Percentiles rank a stretch among this genome's conserved stretches.
Evolutionary conservation across 2,113 vertebrate genomes (phyloP).

Genomic region (Amphilophus citrinellus): DNA sequence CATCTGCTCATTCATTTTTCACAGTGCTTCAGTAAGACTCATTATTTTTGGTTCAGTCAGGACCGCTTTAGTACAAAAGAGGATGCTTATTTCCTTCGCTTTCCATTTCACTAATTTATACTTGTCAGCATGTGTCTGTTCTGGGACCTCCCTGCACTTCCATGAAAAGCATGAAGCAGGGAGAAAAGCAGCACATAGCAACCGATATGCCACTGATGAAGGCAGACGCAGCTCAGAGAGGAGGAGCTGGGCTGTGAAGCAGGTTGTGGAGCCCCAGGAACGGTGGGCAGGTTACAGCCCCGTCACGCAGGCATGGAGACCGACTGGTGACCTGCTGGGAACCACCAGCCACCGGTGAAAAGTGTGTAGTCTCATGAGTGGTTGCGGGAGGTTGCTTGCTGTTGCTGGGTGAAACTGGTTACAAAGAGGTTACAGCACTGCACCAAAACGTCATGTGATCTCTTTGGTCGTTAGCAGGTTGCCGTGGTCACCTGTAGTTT

Average conservation of each 20-base stretch:
- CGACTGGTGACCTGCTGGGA: too few relatives aligned
- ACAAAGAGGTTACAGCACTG: neutral
- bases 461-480: neutral
- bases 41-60: neutral
- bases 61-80: neutral
- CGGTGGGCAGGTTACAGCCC: neutral
- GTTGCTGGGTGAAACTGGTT: neutral
- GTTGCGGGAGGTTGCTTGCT: fast-evolving
- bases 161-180: neutral
- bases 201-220: neutral
- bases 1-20: neutral
- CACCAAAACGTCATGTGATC: neutral
- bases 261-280: neutral
- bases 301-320: neutral
- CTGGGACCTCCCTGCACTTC: fast-evolving
- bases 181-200: neutral
- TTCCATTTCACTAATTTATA: slow-evolving; percentile 14
- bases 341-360: neutral
- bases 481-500: neutral
- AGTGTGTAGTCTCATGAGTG: neutral
- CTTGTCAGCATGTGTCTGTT: neutral
- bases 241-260: neutral
- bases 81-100: neutral
- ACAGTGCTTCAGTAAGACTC: neutral
- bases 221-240: neutral